Evolutionary conservation across 2,888 invertebrate species (phyloP).

Genomic region (Orchesellides sinensis): DNA sequence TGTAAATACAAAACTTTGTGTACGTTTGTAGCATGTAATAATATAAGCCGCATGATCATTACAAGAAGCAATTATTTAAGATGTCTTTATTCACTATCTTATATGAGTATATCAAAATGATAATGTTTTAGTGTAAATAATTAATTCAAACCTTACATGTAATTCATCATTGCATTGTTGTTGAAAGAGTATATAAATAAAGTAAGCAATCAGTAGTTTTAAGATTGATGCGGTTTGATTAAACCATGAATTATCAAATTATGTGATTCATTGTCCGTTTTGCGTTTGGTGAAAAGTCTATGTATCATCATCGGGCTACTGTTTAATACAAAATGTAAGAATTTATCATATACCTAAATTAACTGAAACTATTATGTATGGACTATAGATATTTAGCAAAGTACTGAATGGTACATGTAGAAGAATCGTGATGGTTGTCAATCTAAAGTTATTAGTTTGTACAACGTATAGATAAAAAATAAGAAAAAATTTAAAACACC

Average conservation of each 20-base stretch:
- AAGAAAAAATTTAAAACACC: slow-evolving; percentile 12
- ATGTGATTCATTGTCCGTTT: slow-evolving; percentile 66
- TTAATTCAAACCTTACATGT: not conserved
- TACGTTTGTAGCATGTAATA: slow-evolving; percentile 29
- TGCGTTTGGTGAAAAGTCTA: slow-evolving; percentile 32
- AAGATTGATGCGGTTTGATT: slow-evolving; percentile 20
- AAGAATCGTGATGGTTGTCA: slow-evolving; percentile 51
- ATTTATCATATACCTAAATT: not conserved
- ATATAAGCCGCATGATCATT: slow-evolving; percentile 2
- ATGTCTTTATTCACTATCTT: not conserved
- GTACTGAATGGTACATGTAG: not conserved
- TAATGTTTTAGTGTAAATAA: not conserved
- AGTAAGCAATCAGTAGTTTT: slow-evolving; percentile 38
- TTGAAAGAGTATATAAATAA: slow-evolving; percentile 9
- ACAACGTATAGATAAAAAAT: slow-evolving; percentile 20
- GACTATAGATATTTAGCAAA: not conserved
- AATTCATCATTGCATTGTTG: slow-evolving; percentile 13
- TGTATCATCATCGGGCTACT: slow-evolving; percentile 34
- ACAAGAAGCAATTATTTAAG: not conserved
- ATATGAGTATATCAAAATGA: not conserved
- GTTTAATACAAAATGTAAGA: slow-evolving; percentile 3
- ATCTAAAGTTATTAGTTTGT: slow-evolving; percentile 2
- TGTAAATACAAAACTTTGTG: slow-evolving; percentile 52
- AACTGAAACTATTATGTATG: not conserved
- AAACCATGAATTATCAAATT: slow-evolving; percentile 61